Evolutionary conservation across 2,797 vertebrate genomes (phyloP).

Genomic region (Oreonectes daqikongensis): DNA sequence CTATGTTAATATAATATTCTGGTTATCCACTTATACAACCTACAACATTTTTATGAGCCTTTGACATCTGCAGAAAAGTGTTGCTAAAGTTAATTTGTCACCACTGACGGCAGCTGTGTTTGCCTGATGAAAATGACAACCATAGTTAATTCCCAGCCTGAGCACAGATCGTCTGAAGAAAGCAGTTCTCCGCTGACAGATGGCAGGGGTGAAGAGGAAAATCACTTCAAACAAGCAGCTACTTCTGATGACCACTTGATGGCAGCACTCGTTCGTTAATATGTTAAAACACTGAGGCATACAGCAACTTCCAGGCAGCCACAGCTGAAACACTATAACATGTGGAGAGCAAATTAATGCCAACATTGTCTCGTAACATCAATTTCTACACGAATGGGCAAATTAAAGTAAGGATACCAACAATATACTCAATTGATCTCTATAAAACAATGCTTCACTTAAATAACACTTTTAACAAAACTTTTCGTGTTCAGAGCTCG

Average conservation of each 20-base stretch:
- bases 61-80: slow-evolving; percentile 19
- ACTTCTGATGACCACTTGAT: slow-evolving; percentile 22
- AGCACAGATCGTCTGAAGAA: slow-evolving; percentile 24
- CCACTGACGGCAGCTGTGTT: slow-evolving; percentile 1
- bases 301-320: background rate
- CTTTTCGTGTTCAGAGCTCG: too few relatives aligned
- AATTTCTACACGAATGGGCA: background rate
- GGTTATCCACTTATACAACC: background rate
- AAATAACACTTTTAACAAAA: background rate
- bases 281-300: background rate
- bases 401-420: background rate
- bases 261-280: slow-evolving; percentile 21
- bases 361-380: background rate
- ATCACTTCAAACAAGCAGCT: slow-evolving; percentile 1
- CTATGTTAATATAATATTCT: background rate
- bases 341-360: background rate
- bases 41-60: background rate
- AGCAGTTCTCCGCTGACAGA: slow-evolving; percentile 8
- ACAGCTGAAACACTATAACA: background rate
- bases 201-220: slow-evolving; percentile 26
- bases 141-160: slow-evolving; percentile 31
- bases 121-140: slow-evolving; percentile 20
- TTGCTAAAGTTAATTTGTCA: slow-evolving; percentile 3
- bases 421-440: too few relatives aligned
- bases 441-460: too few relatives aligned